These are phyloP conservation scores for Endomychus coccineus DNA, from an alignment of 2,888 invertebrate genomes.

Conservation along the genomic window DNA sequence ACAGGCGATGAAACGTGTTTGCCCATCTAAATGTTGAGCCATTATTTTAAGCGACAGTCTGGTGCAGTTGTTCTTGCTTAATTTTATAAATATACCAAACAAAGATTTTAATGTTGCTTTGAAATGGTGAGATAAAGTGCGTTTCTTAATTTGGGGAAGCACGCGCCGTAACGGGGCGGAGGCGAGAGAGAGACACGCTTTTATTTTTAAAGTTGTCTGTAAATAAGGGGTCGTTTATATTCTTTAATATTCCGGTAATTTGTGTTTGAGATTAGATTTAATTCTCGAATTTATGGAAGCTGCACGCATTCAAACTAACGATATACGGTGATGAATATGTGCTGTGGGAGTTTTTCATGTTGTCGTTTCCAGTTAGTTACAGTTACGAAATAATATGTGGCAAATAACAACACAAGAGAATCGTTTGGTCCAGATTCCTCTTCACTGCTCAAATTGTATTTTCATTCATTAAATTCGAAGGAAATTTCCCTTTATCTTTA, in stretches of 20 bases:
- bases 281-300: too few species aligned
- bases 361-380: too few species aligned
- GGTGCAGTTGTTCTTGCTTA: conserved; percentile 29
- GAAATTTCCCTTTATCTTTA: too few species aligned
- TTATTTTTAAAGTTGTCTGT: neutral
- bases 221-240: conserved; percentile 1
- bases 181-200: neutral
- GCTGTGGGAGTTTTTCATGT: too few species aligned
- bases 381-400: too few species aligned
- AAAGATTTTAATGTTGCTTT: conserved; percentile 32
- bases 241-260: neutral
- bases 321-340: too few species aligned
- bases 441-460: too few species aligned
- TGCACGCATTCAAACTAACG: too few species aligned
- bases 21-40: conserved; percentile 22
- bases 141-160: conserved; percentile 30
- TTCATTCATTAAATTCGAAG: too few species aligned
- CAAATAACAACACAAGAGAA: too few species aligned
- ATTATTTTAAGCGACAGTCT: conserved; percentile 24
- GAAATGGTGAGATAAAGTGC: conserved; percentile 24
- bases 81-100: conserved; percentile 32
- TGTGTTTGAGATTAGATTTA: too few species aligned
- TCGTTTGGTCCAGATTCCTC: too few species aligned
- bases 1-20: conserved; percentile 20
- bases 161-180: conserved; percentile 26